Conservation (phyloP, 2,888 invertebrate genomes). For the Drosophila anomalata region DNA sequence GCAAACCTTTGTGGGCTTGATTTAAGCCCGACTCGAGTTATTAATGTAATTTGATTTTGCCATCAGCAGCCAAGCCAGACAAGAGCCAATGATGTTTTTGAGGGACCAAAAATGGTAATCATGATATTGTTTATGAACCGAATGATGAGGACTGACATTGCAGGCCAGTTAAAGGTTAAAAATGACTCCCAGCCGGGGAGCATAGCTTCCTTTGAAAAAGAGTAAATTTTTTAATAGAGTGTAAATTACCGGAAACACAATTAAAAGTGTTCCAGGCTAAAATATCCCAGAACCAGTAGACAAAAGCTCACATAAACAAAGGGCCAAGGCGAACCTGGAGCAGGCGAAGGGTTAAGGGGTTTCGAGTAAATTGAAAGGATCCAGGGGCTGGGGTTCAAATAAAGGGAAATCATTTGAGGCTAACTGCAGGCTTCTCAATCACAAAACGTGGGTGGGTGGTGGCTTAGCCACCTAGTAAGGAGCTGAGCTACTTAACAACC, state of each 20-base stretch:
- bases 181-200: slow-evolving; percentile 4
- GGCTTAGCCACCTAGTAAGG: slow-evolving; percentile 3
- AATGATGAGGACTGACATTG: slow-evolving; percentile 32
- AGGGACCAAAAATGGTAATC: slow-evolving; percentile 8
- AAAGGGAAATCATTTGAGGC: slow-evolving; percentile 34
- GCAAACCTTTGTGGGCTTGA: slow-evolving; percentile 45
- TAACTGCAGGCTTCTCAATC: slow-evolving; percentile 60
- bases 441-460: slow-evolving; percentile 11
- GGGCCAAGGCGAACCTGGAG: slow-evolving; percentile 7
- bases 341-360: not conserved
- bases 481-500: slow-evolving; percentile 34
- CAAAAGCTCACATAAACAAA: slow-evolving; percentile 32
- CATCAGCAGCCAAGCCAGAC: slow-evolving; percentile 37
- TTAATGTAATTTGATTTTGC: slow-evolving; percentile 73
- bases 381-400: slow-evolving; percentile 15
- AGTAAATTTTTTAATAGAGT: slow-evolving; percentile 74
- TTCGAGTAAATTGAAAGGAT: slow-evolving; percentile 3
- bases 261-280: slow-evolving; percentile 57
- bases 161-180: slow-evolving; percentile 10
- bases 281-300: slow-evolving; percentile 23
- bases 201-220: slow-evolving; percentile 17
- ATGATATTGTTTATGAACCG: slow-evolving; percentile 24
- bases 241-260: slow-evolving; percentile 78
- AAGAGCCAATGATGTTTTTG: slow-evolving; percentile 36
- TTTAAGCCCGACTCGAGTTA: slow-evolving; percentile 68